phyloP scores from a whole-genome alignment of 2,888 invertebrate species.

The Aquatica leii region DNA sequence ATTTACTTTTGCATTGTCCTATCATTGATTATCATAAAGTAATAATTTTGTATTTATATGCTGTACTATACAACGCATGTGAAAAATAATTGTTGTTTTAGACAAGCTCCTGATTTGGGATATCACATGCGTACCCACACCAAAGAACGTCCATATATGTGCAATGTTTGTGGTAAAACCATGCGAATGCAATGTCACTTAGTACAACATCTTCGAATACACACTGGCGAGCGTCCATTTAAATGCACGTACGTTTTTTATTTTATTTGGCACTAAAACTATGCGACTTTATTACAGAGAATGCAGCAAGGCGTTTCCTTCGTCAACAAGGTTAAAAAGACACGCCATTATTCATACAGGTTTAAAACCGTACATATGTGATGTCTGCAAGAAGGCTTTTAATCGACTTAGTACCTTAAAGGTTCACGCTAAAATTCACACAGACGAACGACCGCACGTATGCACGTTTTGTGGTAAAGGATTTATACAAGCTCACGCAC shows the following conservation, averaged over 20 bases:
- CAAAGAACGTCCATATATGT: constrained; percentile 56
- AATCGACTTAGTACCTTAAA: constrained; percentile 49
- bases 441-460: constrained; percentile 48
- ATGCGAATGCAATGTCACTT: constrained; percentile 55
- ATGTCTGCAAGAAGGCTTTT: constrained; percentile 50
- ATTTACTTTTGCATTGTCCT: too few relatives aligned
- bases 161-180: constrained; percentile 54
- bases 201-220: constrained; percentile 51
- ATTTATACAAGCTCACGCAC: constrained; percentile 50
- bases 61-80: too few relatives aligned
- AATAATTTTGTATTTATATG: too few relatives aligned
- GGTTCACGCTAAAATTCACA: constrained; percentile 51
- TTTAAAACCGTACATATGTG: constrained; percentile 49
- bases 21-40: too few relatives aligned
- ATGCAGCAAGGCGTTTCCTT: constrained; percentile 49
- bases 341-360: constrained; percentile 51
- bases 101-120: constrained; percentile 52
- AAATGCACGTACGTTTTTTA: constrained; percentile 46
- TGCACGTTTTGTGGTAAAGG: constrained; percentile 51
- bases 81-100: too few relatives aligned
- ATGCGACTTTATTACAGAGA: constrained; percentile 38
- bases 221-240: constrained; percentile 52
- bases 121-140: constrained; percentile 57
- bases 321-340: constrained; percentile 46
- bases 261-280: too few relatives aligned